Base-by-base conservation (phyloP, 2,113 vertebrate genomes). In the Brachionichthys hirsutus region DNA sequence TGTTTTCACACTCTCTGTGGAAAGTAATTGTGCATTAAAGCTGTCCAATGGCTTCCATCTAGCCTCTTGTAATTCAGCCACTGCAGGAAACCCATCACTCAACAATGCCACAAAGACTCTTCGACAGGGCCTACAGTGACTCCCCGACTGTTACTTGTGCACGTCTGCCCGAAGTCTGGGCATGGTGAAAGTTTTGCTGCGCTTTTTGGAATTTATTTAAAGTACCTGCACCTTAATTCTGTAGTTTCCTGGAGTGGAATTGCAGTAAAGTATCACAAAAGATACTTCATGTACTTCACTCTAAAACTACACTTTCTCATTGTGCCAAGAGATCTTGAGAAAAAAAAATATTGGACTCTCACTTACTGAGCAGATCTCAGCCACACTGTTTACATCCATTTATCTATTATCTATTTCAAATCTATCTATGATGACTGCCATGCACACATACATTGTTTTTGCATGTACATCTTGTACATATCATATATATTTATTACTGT, bases 31-130 rank as follows among this genome's bases (percentile, higher is more conserved):
- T 42, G 18, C 52, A 45, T 78, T 56, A 64, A 80, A 78, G 58
- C 48, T 59, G 45, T 19, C 62, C 61, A 22, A 41, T 65, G 67
- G 71, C 63, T 77, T 73, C 41, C 41, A 40, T 49, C 43, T 50
- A 0, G 10, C 40, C n/a, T 46, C 57, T 55, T 67, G 53, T 58
- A 57, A 77, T 70, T 70, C 64, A 53, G 24, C 50, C 19, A 58
- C 43, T 71, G 45, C 30, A 45, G 66, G 22, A 68, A 66, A 62
- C 75, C 83, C 82, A 79, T 86, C 82, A 67, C 54, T 87, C 82
- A 82, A 67, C 73, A 77, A 60, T 50, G 70, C 58, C 73, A 79
- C 77, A 73, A 68, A 60, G 75, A 54, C 57, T 49, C 17, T 0
- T 16, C 43, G 70, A 77, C 75, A 81, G 50, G 16, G 45, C 42